Base-by-base conservation (phyloP, 2,797 vertebrate genomes). In the Limnodromus scolopaceus region DNA sequence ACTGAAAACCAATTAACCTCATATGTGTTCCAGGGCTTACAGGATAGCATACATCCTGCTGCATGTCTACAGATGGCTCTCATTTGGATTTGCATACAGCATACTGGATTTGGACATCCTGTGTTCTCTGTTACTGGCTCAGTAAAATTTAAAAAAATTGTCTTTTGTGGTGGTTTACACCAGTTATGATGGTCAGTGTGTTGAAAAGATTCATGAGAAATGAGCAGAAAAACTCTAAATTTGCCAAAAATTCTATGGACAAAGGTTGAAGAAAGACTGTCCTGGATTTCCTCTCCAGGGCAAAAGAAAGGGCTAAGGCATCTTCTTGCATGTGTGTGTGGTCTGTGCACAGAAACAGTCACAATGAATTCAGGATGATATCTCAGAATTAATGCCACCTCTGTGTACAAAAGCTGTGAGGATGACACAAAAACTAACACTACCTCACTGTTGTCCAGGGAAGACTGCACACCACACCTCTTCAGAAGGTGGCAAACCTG, bases 51-150 rank as follows among this genome's bases (percentile, higher is more conserved):
- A 82, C 34, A 94, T 93, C 84, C 87, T 96, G 90, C 74, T 94
- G 19, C 41, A 68, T 9, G 9, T 78, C 70, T 93, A 72, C 97
- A 97, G 92, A 97, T 96, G 95, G 86, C 60, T 97, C 87, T 97
- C 63, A 87, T 97, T 96, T 96, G 68, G 68, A 92, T 94, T 85
- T 7, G 1, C 39, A 77, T 27, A 36, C 32, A 88, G 8, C 49
- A 45, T 24, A 32, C 34, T 85, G 75, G 46, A 93, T 89, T 80
- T 84, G 46, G 60, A 94, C 41, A 83, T 84, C 57, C 78, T 91
- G 60, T 2, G 11, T 23, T 63, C 69, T 84, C 63, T 85, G 45
- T 92, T 74, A 82, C 28, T 55, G 19, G 18, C 23, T 95, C 58
- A 72, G 41, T 70, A 91, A 92, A 95, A 96, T 79, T 36, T 60